These are phyloP conservation scores for Pristionchus pacificus DNA, from an alignment of 1,140 invertebrate genomes.

Conservation along the genomic window DNA sequence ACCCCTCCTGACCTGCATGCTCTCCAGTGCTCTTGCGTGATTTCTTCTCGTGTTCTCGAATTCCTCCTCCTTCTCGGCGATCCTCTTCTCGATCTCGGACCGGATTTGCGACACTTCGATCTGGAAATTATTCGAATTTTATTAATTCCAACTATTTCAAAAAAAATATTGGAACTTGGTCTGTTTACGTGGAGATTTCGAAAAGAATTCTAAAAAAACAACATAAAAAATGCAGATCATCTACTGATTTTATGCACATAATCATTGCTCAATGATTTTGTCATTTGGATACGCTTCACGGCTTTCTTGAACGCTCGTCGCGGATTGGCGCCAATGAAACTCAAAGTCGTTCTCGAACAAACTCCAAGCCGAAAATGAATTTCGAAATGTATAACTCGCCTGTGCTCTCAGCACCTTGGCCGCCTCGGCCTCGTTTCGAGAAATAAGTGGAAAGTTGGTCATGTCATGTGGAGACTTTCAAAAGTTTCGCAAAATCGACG, in stretches of 20 bases:
- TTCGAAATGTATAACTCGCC: constrained; percentile 50
- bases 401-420: constrained; percentile 95
- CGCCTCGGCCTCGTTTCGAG: constrained; percentile 79
- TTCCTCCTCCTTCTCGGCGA: constrained; percentile 99
- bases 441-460: constrained; percentile 74
- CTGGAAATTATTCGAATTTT: too few relatives aligned
- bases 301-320: too few relatives aligned
- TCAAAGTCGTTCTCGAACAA: too few relatives aligned
- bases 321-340: constrained; percentile 64
- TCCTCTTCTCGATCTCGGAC: constrained; percentile 95
- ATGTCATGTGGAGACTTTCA: too few relatives aligned
- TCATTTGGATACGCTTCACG: too few relatives aligned
- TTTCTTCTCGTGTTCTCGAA: constrained; percentile 99
- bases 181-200: too few relatives aligned
- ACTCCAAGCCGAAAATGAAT: constrained; percentile 93
- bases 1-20: constrained; percentile 69
- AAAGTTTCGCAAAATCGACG: too few relatives aligned
- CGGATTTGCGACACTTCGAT: constrained; percentile 92
- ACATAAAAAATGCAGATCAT: too few relatives aligned
- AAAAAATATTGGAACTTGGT: constrained; percentile 74
- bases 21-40: constrained; percentile 96
- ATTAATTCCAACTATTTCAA: too few relatives aligned
- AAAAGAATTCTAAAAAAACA: too few relatives aligned
- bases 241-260: too few relatives aligned
- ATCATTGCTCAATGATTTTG: too few relatives aligned